Conservation (phyloP, 2,113 vertebrate genomes). For the Antechinus stuartii region DNA sequence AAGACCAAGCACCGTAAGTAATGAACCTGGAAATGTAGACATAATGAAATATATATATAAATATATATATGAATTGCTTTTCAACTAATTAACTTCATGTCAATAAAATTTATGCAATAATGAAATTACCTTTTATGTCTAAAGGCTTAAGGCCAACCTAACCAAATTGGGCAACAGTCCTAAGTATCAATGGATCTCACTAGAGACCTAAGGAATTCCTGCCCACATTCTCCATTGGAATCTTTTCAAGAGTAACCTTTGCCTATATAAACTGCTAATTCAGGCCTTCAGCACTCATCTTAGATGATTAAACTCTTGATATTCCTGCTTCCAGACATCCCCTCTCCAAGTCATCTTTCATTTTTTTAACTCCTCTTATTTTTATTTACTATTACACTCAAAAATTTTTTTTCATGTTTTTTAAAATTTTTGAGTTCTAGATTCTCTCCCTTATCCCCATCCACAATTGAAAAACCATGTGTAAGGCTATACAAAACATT, state of each 20-base stretch:
- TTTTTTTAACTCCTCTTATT: no score
- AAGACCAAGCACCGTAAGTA: slow-evolving; percentile 82
- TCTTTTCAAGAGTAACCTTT: no score
- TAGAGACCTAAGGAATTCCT: background rate
- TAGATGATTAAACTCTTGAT: background rate
- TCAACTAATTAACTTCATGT: background rate
- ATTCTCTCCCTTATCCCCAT: no score
- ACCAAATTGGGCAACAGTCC: background rate
- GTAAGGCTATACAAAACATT: no score
- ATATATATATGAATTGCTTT: background rate
- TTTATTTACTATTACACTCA: no score
- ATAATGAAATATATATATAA: background rate
- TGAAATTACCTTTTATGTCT: background rate
- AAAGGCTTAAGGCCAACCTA: background rate
- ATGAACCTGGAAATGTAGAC: background rate
- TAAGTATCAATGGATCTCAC: background rate
- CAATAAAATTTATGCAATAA: background rate
- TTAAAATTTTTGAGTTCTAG: no score
- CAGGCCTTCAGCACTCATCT: background rate
- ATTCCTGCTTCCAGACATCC: background rate
- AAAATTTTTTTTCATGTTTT: no score
- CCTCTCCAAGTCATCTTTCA: background rate
- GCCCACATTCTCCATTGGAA: background rate
- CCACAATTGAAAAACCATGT: no score
- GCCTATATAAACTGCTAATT: background rate